phyloP scores from a whole-genome alignment of 2,888 invertebrate genomes.

The Selenia dentaria region DNA sequence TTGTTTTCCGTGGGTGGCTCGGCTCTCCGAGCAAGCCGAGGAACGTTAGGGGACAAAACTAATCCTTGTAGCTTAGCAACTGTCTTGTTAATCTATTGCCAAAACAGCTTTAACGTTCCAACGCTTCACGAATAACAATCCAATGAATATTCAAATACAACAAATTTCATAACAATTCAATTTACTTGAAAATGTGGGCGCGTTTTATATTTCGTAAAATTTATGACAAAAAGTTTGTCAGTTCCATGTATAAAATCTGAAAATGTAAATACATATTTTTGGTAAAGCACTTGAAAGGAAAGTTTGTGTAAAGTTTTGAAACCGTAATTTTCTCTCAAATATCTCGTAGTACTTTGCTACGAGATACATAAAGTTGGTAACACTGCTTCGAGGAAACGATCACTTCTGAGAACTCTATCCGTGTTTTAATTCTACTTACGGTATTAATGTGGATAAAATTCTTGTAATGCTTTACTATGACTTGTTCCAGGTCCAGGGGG shows the following conservation, averaged over 20 bases:
- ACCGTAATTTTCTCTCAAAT: too few relatives aligned
- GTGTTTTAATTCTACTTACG: too few relatives aligned
- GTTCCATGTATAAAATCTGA: neutral
- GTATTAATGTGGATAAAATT: too few relatives aligned
- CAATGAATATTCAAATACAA: conserved; percentile 25
- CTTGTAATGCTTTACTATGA: too few relatives aligned
- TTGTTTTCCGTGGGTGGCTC: too few relatives aligned
- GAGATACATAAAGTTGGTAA: conserved; percentile 10
- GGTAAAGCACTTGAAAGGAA: neutral
- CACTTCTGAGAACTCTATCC: conserved; percentile 1
- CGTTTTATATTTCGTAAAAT: neutral
- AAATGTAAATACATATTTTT: neutral
- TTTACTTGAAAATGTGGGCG: conserved; percentile 6
- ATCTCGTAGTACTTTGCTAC: conserved; percentile 1
- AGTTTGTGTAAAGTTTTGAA: neutral
- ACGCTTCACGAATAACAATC: conserved; percentile 13
- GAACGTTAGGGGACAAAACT: too few relatives aligned
- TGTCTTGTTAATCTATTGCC: neutral
- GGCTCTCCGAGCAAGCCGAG: too few relatives aligned
- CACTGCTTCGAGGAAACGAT: neutral
- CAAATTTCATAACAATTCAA: conserved; percentile 21
- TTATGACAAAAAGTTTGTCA: neutral
- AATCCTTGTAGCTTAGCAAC: too few relatives aligned
- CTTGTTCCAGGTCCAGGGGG: too few relatives aligned
- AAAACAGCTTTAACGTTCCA: conserved; percentile 10